Evolutionary conservation across 2,888 invertebrate species (phyloP).

Genomic region (Euzophera pinguis): DNA sequence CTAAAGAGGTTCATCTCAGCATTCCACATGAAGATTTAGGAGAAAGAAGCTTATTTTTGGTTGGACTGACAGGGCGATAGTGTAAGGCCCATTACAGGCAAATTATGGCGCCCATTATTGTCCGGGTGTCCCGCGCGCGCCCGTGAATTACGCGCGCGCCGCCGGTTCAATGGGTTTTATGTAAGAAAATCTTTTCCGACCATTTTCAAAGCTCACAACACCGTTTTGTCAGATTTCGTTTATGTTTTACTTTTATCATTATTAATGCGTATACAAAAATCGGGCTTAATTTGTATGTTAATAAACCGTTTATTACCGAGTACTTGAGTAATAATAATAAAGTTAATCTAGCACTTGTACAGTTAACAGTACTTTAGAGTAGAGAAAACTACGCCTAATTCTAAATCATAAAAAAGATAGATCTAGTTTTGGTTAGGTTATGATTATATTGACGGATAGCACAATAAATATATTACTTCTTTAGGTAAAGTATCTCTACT

Average conservation of each 20-base stretch:
- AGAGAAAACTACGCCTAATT: too few relatives aligned
- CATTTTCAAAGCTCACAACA: conserved; percentile 25
- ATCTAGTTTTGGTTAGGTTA: too few relatives aligned
- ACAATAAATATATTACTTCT: too few relatives aligned
- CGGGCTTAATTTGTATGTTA: too few relatives aligned
- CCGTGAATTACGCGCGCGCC: conserved; percentile 62
- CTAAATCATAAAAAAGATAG: too few relatives aligned
- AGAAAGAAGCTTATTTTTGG: conserved; percentile 71
- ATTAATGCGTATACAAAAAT: too few relatives aligned
- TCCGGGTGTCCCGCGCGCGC: conserved; percentile 65
- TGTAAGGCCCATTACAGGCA: conserved; percentile 76
- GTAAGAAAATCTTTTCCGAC: conserved; percentile 55
- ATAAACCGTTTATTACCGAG: too few relatives aligned
- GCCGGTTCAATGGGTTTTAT: conserved; percentile 70
- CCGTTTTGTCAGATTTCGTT: conserved; percentile 15
- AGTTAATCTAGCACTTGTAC: too few relatives aligned
- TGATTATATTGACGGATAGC: too few relatives aligned
- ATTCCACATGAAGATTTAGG: conserved; percentile 49
- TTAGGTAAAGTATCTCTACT: too few relatives aligned
- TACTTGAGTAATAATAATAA: too few relatives aligned
- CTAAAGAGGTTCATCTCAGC: conserved; percentile 44
- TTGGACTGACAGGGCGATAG: conserved; percentile 75
- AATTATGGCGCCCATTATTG: conserved; percentile 74
- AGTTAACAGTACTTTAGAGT: too few relatives aligned
- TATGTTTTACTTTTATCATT: neutral